phyloP scores from a whole-genome alignment of 35 echinoderm and acorn worm genomes.

The Stichopus chloronotus region DNA sequence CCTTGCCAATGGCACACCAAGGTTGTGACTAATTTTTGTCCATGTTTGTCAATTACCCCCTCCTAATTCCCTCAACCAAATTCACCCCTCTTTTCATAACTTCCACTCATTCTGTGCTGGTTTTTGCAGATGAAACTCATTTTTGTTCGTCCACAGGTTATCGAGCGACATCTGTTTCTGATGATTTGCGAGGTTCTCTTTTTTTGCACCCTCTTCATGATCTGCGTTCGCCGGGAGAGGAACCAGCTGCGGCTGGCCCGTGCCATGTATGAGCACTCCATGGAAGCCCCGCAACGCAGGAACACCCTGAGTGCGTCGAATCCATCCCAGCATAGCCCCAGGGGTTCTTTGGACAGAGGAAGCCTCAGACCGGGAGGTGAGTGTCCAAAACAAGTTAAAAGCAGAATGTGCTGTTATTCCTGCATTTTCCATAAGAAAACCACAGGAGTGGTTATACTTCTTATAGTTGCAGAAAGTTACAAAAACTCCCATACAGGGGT shows the following conservation, averaged over 20 bases:
- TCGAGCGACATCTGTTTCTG: conserved; percentile 83
- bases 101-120: too few species aligned
- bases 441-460: too few species aligned
- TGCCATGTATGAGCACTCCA: conserved; percentile 16
- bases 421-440: too few species aligned
- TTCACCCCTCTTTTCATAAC: too few species aligned
- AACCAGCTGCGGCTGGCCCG: conserved; percentile 18
- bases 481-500: too few species aligned
- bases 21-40: too few species aligned
- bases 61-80: too few species aligned
- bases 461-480: too few species aligned
- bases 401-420: too few species aligned
- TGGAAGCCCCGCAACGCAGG: neutral
- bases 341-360: neutral
- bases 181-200: conserved; percentile 81
- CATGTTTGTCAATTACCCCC: too few species aligned
- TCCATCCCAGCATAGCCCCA: neutral
- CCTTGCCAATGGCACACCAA: too few species aligned
- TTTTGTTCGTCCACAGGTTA: conserved; percentile 65
- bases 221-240: conserved; percentile 57
- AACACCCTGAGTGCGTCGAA: neutral
- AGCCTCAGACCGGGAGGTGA: neutral
- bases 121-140: too few species aligned
- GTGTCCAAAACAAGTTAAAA: neutral
- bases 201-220: conserved; percentile 71